Percentiles rank a stretch among this genome's conserved stretches.
phyloP scores from a whole-genome alignment of 2,888 invertebrate genomes.

The Germaria angustata region DNA sequence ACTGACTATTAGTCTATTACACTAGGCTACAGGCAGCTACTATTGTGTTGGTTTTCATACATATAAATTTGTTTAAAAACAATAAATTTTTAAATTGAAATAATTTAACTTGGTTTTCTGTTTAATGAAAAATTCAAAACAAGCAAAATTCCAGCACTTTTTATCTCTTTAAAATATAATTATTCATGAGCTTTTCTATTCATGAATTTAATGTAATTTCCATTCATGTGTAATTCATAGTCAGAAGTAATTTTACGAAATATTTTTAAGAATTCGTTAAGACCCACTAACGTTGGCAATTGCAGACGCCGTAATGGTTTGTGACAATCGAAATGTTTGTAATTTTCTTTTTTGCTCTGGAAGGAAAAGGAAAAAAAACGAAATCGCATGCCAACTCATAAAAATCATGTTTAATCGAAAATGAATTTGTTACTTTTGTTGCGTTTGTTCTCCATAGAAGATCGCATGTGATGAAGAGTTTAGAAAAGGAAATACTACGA shows the following conservation, averaged over 20 bases:
- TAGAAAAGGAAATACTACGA: slow-evolving; percentile 22
- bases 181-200: too few relatives aligned
- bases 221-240: neutral
- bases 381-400: slow-evolving; percentile 61
- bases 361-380: neutral
- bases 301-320: slow-evolving; percentile 46
- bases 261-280: neutral
- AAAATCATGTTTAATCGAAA: slow-evolving; percentile 64
- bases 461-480: slow-evolving; percentile 58
- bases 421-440: slow-evolving; percentile 60
- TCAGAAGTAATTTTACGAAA: neutral
- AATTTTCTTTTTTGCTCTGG: too few relatives aligned
- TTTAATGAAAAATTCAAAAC: too few relatives aligned
- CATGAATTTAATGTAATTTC: neutral
- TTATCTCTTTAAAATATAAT: too few relatives aligned
- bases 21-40: too few relatives aligned
- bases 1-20: too few relatives aligned
- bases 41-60: neutral
- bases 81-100: neutral
- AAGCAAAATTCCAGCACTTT: too few relatives aligned
- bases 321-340: slow-evolving; percentile 55
- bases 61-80: neutral
- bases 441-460: slow-evolving; percentile 13
- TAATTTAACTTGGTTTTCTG: too few relatives aligned
- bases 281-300: slow-evolving; percentile 27